These are phyloP conservation scores for Tricholaema leucomelas DNA, from an alignment of 2,113 vertebrate genomes.

Conservation along the genomic window DNA sequence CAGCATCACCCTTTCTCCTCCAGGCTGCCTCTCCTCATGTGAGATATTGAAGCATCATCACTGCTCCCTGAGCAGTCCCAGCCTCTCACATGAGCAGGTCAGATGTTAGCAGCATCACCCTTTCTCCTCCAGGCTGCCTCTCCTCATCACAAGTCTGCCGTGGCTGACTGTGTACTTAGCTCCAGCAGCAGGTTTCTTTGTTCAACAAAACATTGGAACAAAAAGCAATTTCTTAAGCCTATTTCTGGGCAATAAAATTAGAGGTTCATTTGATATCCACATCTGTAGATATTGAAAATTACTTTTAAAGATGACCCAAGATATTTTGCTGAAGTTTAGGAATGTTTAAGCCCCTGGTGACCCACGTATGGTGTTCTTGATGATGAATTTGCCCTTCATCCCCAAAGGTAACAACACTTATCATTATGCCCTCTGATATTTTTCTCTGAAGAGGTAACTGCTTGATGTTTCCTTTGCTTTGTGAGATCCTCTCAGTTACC, in stretches of 20 bases:
- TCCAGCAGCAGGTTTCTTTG: not conserved
- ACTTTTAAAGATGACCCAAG: not conserved
- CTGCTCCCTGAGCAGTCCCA: too few species aligned
- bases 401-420: not conserved
- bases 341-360: not conserved
- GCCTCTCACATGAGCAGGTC: too few species aligned
- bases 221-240: not conserved
- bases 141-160: not conserved
- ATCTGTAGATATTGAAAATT: not conserved
- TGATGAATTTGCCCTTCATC: not conserved
- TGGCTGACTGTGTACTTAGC: not conserved
- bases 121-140: too few species aligned
- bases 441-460: not conserved
- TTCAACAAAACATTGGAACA: not conserved
- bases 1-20: not conserved
- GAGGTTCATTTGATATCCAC: not conserved
- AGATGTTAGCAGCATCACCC: too few species aligned
- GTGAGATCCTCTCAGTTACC: not conserved
- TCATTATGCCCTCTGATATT: not conserved
- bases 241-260: not conserved
- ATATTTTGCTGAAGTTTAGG: not conserved
- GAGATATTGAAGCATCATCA: not conserved
- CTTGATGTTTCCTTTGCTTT: not conserved
- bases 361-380: not conserved
- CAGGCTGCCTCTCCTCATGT: not conserved